Percentiles rank a stretch among this genome's conserved stretches.
These are phyloP conservation scores for Setophaga kirtlandii DNA, from an alignment of 2,113 vertebrate species.

Conservation along the genomic window DNA sequence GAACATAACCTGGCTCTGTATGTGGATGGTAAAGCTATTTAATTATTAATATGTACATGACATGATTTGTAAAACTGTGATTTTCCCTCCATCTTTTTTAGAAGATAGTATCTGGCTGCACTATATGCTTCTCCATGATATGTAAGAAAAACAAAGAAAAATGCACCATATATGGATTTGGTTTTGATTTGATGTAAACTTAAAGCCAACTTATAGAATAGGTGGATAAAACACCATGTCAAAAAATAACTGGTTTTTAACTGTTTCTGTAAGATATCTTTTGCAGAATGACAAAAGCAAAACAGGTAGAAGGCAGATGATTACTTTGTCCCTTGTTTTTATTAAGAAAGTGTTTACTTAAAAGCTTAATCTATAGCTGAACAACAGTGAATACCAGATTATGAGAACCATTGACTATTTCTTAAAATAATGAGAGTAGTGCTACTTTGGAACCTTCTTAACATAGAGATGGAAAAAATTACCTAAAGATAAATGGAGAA, in stretches of 20 bases:
- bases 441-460: background rate
- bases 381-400: background rate
- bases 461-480: background rate
- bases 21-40: background rate
- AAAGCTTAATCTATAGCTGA: background rate
- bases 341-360: background rate
- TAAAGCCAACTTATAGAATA: fast-evolving
- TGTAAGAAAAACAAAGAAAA: background rate
- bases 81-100: background rate
- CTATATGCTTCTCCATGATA: background rate
- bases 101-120: background rate
- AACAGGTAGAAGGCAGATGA: background rate
- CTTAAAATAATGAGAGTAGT: background rate
- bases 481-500: background rate
- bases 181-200: background rate
- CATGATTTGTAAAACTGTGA: background rate
- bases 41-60: background rate
- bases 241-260: background rate
- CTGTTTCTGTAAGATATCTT: background rate
- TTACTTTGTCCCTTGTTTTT: background rate
- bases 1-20: background rate
- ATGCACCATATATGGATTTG: background rate
- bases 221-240: background rate
- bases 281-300: background rate
- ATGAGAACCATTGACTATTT: background rate